Conservation (phyloP, 2,888 invertebrate genomes). For the Ptychoptera albimana region DNA sequence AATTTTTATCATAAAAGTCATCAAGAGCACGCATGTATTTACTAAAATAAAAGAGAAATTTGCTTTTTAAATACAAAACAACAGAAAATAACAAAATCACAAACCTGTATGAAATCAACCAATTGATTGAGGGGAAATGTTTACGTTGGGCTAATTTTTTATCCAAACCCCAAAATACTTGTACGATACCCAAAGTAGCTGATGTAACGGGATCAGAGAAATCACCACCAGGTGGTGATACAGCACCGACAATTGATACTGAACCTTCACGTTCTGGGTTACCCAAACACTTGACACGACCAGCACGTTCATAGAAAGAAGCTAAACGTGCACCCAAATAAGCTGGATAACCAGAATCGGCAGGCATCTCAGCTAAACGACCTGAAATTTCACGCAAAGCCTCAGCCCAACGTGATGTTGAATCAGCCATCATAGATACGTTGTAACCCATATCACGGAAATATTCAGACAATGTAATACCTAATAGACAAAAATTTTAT, state of each 20-base stretch:
- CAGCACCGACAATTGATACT: conserved; percentile 98
- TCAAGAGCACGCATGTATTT: conserved; percentile 98
- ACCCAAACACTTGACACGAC: conserved; percentile 90
- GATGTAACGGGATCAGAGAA: conserved; percentile 99
- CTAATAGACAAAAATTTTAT: conserved; percentile 26
- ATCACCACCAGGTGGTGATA: conserved; percentile 99
- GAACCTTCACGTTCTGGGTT: conserved; percentile 98
- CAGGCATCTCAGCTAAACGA: conserved; percentile 99
- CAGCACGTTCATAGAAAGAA: conserved; percentile 99
- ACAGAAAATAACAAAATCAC: conserved; percentile 1
- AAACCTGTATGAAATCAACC: conserved; percentile 89
- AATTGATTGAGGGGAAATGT: conserved; percentile 99
- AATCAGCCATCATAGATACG: conserved; percentile 99
- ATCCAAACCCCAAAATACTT: conserved; percentile 99
- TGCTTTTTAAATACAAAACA: conserved; percentile 2
- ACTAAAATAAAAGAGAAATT: conserved; percentile 35
- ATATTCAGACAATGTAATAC: conserved; percentile 98
- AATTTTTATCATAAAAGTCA: conserved; percentile 98
- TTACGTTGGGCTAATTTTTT: conserved; percentile 98
- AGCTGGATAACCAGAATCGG: conserved; percentile 96
- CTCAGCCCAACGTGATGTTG: conserved; percentile 99
- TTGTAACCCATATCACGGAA: conserved; percentile 99
- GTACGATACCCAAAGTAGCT: conserved; percentile 95
- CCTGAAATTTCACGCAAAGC: conserved; percentile 99
- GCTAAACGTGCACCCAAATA: conserved; percentile 96